Base-by-base conservation (phyloP, 2,888 invertebrate genomes). In the Labia minor region DNA sequence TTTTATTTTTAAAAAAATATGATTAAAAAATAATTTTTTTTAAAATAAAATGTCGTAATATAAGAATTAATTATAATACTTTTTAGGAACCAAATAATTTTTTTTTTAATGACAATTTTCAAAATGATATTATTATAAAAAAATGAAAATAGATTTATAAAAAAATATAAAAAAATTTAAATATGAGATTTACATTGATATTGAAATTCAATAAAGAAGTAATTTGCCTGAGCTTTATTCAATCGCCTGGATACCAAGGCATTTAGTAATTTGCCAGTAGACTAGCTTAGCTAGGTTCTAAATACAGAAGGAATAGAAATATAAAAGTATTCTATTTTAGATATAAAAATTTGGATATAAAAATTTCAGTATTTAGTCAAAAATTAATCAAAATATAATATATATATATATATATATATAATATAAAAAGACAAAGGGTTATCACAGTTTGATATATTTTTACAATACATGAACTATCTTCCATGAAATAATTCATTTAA, bases 221-320 rank as follows among this genome's bases (percentile, higher is more conserved):
- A 49, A 49, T 49, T 49, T 49, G 49, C 49, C 49, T 49, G 49
- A 49, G 49, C 49, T 4, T 49, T 49, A 49, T 8, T 49, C 49
- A 49, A 8, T 49, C 49, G 49, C 16, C 49, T 49, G 49, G 49
- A 49, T n/a, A 49, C 49, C 49, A 49, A 49, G 49, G 49, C 49
- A 49, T 14, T 49, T 49, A 8, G 49, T 14, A 49, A 49, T 49
- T 49, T 49, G 49, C 49, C 49, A 49, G 49, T 49, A 49, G 49
- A 49, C 49, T 49, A 49, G 49, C 49, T 49, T 49, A 49, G 49
- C 49, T 49, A 49, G 49, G 16, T 49, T 49, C 49, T 49, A 49
- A 14, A 49, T 49, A 49, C 49, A 49, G 49, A 49, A 49, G 49
- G 49, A 49, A 49, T 49, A 49, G 49, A 49, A n/a, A n/a, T 11